Percentiles rank a stretch among this genome's conserved stretches.
Conservation (phyloP, 2,797 vertebrate species). For the Luscinia luscinia region DNA sequence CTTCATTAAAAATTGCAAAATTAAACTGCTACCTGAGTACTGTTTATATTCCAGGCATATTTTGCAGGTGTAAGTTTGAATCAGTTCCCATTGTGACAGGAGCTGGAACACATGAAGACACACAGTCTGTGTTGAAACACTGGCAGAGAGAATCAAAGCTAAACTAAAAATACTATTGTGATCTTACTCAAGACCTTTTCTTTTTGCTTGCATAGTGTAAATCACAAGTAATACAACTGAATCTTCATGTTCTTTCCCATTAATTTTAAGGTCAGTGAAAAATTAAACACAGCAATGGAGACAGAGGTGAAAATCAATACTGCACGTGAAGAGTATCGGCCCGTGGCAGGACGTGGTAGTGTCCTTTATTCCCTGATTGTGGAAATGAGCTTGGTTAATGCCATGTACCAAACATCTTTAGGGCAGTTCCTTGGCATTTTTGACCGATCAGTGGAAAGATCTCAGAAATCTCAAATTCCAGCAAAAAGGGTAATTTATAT, state of each 20-base stretch:
- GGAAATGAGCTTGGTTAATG: slow-evolving; percentile 87
- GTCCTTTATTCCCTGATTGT: slow-evolving; percentile 90
- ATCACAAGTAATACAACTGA: background rate
- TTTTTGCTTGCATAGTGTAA: background rate
- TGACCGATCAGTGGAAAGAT: slow-evolving; percentile 81
- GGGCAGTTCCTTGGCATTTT: slow-evolving; percentile 86
- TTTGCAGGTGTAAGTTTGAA: background rate
- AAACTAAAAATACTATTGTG: background rate
- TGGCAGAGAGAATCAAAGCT: background rate
- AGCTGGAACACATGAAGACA: background rate
- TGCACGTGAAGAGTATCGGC: slow-evolving; percentile 87
- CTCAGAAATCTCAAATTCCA: slow-evolving; percentile 80
- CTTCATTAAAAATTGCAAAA: background rate
- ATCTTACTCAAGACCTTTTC: slow-evolving; percentile 14
- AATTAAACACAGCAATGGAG: slow-evolving; percentile 79
- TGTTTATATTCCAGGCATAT: background rate
- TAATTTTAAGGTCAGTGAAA: slow-evolving; percentile 81
- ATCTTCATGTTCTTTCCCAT: slow-evolving; percentile 5
- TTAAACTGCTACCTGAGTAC: background rate
- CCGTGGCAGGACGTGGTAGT: slow-evolving; percentile 85
- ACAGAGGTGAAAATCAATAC: slow-evolving; percentile 85
- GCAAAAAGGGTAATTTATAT: slow-evolving; percentile 82
- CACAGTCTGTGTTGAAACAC: background rate
- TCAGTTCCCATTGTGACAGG: background rate
- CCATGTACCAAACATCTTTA: slow-evolving; percentile 90